These are phyloP conservation scores for Drosophila demipolita DNA, from an alignment of 2,888 invertebrate species.

Conservation along the genomic window DNA sequence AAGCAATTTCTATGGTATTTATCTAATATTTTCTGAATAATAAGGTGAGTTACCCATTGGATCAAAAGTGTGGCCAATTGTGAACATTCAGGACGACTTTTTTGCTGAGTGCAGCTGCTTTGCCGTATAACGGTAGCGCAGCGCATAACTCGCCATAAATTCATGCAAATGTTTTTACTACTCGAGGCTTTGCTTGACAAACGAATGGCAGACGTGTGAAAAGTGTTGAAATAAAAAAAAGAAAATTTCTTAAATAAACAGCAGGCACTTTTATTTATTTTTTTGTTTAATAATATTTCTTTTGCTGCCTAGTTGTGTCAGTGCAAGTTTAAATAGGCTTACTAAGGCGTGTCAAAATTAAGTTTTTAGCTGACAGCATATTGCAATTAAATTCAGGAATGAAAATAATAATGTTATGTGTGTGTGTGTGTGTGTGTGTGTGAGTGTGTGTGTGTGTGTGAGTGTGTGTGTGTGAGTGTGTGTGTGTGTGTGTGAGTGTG, in stretches of 20 bases:
- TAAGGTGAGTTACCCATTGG: no score
- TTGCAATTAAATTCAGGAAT: background rate
- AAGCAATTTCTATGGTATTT: background rate
- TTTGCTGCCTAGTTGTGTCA: background rate
- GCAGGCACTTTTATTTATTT: constrained; percentile 1
- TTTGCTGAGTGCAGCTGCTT: background rate
- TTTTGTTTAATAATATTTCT: constrained; percentile 4
- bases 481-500: constrained; percentile 1
- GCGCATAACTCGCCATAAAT: background rate
- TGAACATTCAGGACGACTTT: background rate
- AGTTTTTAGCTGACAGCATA: background rate
- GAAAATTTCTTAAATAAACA: constrained; percentile 19
- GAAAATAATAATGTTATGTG: background rate
- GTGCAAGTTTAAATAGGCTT: background rate
- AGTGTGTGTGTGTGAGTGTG: no score
- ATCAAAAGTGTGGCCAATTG: background rate
- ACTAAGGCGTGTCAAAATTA: background rate
- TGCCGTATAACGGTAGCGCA: constrained; percentile 18
- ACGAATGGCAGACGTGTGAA: constrained; percentile 3
- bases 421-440: background rate
- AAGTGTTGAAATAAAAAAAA: constrained; percentile 3
- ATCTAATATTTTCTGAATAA: background rate
- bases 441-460: background rate
- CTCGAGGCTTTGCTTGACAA: background rate
- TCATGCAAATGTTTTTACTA: constrained; percentile 42